These are phyloP conservation scores for Latrodectus elegans DNA, from an alignment of 2,888 invertebrate species.

Conservation along the genomic window DNA sequence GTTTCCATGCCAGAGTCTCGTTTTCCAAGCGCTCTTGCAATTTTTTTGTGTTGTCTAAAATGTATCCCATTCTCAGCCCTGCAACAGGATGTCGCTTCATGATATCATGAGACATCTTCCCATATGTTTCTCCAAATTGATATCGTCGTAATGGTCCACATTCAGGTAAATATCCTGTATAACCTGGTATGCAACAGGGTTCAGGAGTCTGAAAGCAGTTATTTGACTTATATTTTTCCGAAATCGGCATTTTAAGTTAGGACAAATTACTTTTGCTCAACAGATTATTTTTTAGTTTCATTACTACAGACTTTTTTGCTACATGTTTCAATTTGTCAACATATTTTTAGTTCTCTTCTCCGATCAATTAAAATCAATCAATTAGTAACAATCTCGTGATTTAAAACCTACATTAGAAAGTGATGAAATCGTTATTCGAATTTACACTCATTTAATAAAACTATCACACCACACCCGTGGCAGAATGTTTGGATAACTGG, in stretches of 20 bases:
- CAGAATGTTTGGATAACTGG: too few relatives aligned
- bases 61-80: slow-evolving; percentile 38
- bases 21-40: slow-evolving; percentile 13
- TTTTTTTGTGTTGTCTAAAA: slow-evolving; percentile 8
- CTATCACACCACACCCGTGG: too few relatives aligned
- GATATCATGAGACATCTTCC: slow-evolving; percentile 35
- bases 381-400: too few relatives aligned
- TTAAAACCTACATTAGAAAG: too few relatives aligned
- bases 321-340: too few relatives aligned
- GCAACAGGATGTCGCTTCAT: slow-evolving; percentile 37
- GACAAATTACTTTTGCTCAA: too few relatives aligned
- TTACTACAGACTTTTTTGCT: too few relatives aligned
- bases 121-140: slow-evolving; percentile 40
- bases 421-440: too few relatives aligned
- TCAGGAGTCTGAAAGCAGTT: slow-evolving; percentile 44
- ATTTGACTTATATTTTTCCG: slow-evolving; percentile 26
- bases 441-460: too few relatives aligned
- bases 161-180: slow-evolving; percentile 46
- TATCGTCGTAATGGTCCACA: slow-evolving; percentile 29
- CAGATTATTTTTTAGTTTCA: too few relatives aligned
- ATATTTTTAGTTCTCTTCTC: too few relatives aligned
- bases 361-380: too few relatives aligned
- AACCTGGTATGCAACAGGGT: slow-evolving; percentile 38
- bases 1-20: slow-evolving; percentile 40
- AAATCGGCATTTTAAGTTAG: slow-evolving; percentile 23